Evolutionary conservation across 2,113 vertebrate genomes (phyloP), one percentile per base, ranked within the genome.

Genomic region (Rhinopomastus cyanomelas): DNA sequence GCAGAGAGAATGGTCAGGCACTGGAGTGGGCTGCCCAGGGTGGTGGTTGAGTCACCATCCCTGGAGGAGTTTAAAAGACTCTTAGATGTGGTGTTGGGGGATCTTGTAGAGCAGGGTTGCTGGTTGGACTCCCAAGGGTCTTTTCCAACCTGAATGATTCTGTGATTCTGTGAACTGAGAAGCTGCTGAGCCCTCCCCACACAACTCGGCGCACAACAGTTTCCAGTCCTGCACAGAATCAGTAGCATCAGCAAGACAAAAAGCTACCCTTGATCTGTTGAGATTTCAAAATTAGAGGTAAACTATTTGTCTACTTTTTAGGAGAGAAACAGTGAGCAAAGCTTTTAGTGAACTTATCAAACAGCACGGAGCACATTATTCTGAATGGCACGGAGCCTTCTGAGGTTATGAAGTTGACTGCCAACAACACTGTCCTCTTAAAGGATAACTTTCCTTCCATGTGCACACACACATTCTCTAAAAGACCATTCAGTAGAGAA

Each of bases 401-500:
- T 68, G 49, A 53, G 62, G 85, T 42, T 80, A 62, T n/a, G 71
- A 60, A 79, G 36, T 91, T 92, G 44, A 51, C 34, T 77, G 55
- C 85, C 61, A 60, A 60, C 49, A 76, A 4, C 30, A n/a, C 67
- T 37, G 29, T 76, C 49, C 60, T 60, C 71, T 74, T 48, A 19
- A 69, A 94, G 72, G 64, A 32, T 55, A 93, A 88, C 81, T 88
- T 71, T 44, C 92, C 88, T 91, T 95, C 66, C 36, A 55, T 34
- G 53, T 59, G 34, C 64, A 76, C 32, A 68, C 52, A 55, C 60
- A 72, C 6, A 34, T 37, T 79, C 92, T 90, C 56, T 72, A 53
- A 92, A 88, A 69, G 79, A 64, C 75, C 61, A 95, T 94, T 95
- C 95, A 95, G 75, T 42, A 56, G 60, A 81, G 65, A 81, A 92